phyloP scores from a whole-genome alignment of 1,140 invertebrate species.

The Magallana angulata region DNA sequence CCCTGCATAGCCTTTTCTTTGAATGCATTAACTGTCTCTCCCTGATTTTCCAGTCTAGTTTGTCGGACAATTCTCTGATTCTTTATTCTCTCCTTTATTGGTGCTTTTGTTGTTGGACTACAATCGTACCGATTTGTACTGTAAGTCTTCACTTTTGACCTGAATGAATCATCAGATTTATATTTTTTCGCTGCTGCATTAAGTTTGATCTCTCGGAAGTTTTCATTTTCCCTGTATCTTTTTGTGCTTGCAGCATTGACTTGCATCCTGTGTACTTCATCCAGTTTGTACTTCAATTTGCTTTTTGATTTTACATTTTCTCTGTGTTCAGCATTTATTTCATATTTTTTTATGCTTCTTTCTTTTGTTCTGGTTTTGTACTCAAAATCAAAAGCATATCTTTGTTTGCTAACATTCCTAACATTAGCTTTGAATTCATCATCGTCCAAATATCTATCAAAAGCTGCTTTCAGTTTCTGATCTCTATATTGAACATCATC shows the following conservation, averaged over 20 bases:
- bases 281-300: background rate
- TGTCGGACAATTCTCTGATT: background rate
- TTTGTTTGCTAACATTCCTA: background rate
- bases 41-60: background rate
- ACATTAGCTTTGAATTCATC: background rate
- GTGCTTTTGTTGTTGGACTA: background rate
- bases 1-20: background rate
- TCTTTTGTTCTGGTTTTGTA: background rate
- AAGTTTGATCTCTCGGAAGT: background rate
- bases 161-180: background rate
- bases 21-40: background rate
- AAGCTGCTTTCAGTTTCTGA: background rate
- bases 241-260: constrained; percentile 7
- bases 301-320: background rate
- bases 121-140: background rate
- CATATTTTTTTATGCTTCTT: background rate
- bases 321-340: constrained; percentile 32
- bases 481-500: background rate
- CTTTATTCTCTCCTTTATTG: background rate
- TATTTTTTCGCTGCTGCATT: background rate
- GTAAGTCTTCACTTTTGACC: background rate
- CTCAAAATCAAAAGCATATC: background rate
- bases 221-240: constrained; percentile 36
- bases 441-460: background rate
- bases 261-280: background rate